These are phyloP conservation scores for Melozone crissalis DNA, from an alignment of 2,113 vertebrate species.

Conservation along the genomic window DNA sequence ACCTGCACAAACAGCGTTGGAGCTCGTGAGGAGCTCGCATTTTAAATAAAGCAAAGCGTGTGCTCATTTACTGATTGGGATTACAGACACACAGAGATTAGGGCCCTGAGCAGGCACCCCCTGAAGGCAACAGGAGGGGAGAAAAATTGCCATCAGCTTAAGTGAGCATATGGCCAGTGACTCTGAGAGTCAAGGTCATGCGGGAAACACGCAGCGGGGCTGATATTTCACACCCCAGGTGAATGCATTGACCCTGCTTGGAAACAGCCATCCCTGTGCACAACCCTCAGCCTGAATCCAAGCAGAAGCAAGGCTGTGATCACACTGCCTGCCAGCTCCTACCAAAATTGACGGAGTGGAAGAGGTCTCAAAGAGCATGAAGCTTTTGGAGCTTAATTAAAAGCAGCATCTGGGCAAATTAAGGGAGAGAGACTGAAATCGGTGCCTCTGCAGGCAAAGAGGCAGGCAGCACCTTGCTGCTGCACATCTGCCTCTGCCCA, in stretches of 20 bases:
- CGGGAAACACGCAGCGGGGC: not conserved
- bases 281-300: not conserved
- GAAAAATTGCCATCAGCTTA: not conserved
- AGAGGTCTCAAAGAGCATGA: constrained; percentile 24
- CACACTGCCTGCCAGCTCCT: not conserved
- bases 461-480: constrained; percentile 36
- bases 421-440: constrained; percentile 10
- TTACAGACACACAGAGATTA: constrained; percentile 3
- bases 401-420: constrained; percentile 57
- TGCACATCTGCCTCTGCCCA: constrained; percentile 23
- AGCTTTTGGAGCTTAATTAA: constrained; percentile 55
- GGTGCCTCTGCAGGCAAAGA: not conserved
- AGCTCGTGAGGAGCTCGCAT: not conserved
- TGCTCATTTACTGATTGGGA: not conserved
- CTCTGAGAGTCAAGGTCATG: constrained; percentile 32
- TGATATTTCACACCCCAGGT: constrained; percentile 47
- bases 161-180: constrained; percentile 37
- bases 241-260: constrained; percentile 26
- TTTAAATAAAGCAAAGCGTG: not conserved
- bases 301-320: not conserved
- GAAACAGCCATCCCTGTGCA: not conserved
- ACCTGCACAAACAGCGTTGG: not conserved
- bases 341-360: not conserved
- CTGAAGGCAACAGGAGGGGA: not conserved
- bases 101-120: not conserved